phyloP scores from a whole-genome alignment of 2,888 invertebrate genomes.

The Chrysomela aeneicollis region DNA sequence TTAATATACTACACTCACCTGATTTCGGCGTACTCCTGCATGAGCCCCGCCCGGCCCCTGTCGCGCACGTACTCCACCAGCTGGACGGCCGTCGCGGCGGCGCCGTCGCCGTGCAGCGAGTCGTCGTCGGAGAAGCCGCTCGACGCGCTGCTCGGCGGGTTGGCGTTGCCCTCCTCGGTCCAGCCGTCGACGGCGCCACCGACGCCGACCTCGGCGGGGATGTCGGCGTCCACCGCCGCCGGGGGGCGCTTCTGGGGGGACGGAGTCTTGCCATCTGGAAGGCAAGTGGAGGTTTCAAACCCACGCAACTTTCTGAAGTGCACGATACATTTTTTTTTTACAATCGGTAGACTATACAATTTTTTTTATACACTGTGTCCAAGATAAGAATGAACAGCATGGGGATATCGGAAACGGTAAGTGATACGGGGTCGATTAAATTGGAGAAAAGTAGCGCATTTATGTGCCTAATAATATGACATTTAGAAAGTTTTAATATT shows the following conservation, averaged over 20 bases:
- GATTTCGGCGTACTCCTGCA: constrained; percentile 89
- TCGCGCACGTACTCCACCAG: constrained; percentile 79
- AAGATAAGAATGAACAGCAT: too few species aligned
- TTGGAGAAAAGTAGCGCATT: too few species aligned
- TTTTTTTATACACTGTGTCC: too few species aligned
- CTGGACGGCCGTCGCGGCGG: constrained; percentile 74
- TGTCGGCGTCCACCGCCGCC: constrained; percentile 62
- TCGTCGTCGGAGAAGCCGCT: constrained; percentile 93
- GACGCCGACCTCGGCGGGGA: constrained; percentile 58
- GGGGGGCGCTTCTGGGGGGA: constrained; percentile 57
- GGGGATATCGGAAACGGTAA: too few species aligned
- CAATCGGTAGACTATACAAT: too few species aligned
- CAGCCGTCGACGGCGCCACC: constrained; percentile 61
- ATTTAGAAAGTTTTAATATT: too few species aligned
- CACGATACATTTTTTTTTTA: too few species aligned
- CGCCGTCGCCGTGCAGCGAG: constrained; percentile 76
- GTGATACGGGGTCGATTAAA: too few species aligned
- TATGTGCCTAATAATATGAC: too few species aligned
- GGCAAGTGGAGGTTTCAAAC: too few species aligned
- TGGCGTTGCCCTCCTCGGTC: constrained; percentile 65
- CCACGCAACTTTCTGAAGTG: too few species aligned
- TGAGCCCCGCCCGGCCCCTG: constrained; percentile 80
- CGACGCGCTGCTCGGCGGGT: constrained; percentile 76
- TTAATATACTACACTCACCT: constrained; percentile 65
- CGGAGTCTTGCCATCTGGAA: constrained; percentile 56